phyloP scores from a whole-genome alignment of 2,888 invertebrate species.

The Amiota minor region DNA sequence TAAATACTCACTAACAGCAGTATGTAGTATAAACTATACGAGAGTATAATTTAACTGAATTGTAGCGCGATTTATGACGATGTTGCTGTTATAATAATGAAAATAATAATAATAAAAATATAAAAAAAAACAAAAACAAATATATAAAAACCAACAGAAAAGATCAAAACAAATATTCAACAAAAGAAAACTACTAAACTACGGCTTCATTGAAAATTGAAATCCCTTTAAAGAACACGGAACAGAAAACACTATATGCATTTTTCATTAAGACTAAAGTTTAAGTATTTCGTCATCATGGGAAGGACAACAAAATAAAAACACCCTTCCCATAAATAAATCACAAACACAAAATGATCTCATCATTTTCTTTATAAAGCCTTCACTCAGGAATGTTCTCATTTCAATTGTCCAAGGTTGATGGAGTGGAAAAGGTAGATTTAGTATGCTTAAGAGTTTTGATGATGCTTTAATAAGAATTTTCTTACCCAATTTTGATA shows the following conservation, averaged over 20 bases:
- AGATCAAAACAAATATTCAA: constrained; percentile 15
- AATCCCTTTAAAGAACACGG: no score
- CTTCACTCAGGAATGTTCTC: no score
- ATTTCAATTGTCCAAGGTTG: no score
- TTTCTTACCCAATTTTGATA: no score
- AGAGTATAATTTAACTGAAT: constrained; percentile 52
- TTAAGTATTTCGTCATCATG: no score
- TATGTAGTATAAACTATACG: constrained; percentile 33
- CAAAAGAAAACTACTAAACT: constrained; percentile 32
- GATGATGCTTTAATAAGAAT: no score
- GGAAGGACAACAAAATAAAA: neutral
- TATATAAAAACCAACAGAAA: neutral
- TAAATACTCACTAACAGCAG: constrained; percentile 47
- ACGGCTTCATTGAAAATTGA: neutral
- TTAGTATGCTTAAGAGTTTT: no score
- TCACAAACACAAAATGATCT: no score
- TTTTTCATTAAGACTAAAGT: no score
- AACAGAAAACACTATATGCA: no score
- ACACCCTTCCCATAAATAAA: neutral
- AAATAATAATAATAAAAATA: constrained; percentile 27
- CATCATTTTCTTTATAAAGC: no score
- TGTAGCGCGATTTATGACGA: constrained; percentile 45
- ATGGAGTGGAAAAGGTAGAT: no score
- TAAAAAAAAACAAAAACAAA: constrained; percentile 30
- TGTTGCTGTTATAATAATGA: constrained; percentile 22